phyloP scores from a whole-genome alignment of 2,113 vertebrate species.

The Chiloscyllium plagiosum region DNA sequence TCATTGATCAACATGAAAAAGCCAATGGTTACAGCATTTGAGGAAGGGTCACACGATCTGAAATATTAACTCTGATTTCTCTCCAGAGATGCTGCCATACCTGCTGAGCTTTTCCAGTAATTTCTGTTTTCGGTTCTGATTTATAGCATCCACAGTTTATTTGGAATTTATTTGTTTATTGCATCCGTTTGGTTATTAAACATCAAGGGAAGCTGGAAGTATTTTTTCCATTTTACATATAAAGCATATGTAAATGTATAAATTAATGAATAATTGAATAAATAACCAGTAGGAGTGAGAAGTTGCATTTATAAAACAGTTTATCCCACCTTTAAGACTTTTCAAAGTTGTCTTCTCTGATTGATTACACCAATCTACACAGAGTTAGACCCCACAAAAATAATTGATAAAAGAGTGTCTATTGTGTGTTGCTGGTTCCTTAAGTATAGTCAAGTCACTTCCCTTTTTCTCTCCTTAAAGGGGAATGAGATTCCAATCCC shows the following conservation, averaged over 20 bases:
- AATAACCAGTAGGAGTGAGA: neutral
- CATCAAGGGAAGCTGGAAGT: no score
- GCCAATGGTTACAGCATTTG: no score
- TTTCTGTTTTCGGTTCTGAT: no score
- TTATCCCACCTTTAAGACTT: neutral
- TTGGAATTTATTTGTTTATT: no score
- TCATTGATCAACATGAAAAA: neutral
- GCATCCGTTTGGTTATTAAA: no score
- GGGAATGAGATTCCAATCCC: neutral
- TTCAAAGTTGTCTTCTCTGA: neutral
- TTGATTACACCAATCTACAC: neutral
- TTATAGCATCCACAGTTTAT: no score
- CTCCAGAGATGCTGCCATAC: no score
- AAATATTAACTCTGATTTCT: no score
- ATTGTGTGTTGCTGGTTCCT: neutral
- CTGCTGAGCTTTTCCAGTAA: no score
- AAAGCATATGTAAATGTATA: neutral
- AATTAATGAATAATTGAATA: neutral
- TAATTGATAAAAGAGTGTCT: neutral
- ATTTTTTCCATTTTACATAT: no score
- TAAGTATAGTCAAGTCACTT: neutral
- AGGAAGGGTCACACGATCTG: no score
- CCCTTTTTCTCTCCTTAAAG: neutral
- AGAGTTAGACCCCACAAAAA: neutral
- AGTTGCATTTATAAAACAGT: neutral